Evolutionary conservation across 1,140 invertebrate species (phyloP), one percentile per base, ranked within the genome.

Genomic region (Trachymyrmex cornetzi): DNA sequence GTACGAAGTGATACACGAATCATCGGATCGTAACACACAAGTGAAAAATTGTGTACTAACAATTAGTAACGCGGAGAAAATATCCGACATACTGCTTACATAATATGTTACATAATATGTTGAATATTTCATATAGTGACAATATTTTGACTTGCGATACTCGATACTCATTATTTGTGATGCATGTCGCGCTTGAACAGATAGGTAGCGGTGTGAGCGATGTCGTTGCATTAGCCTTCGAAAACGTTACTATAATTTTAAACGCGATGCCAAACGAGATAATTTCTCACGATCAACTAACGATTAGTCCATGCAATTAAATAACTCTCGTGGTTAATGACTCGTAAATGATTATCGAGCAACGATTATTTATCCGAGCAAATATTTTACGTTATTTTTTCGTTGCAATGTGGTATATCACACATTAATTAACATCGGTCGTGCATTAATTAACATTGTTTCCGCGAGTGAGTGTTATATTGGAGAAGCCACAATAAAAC

Each of bases 161-260:
- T 19, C 61, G n/a, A 67, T 67, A 67, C 34, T 67, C 11, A 38
- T 67, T 67, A 5, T 67, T 66, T 44, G 22, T 66, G 30, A 38
- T 1, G n/a, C 38, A 27, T 24, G 1, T 44, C n/a, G 34, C 11
- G 64, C 34, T 67, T n/a, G 11, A 67, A 67, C 11, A 67, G 64
- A 1, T 19, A 38, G 30, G 3, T 38, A 66, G 14, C 3, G 11
- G 0, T 4, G 3, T 3, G 64, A 67, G n/a, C 1, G 1, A 11
- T 67, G 16, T 67, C n/a, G 11, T 44, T 19, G 19, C 30, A 34
- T 66, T 38, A 63, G 24, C 24, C 5, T n/a, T 22, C 30, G n/a
- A n/a, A 44, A 67, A 66, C 14, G 63, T 9, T 11, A 67, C 34
- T 34, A 44, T 44, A 38, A 4, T 44, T 67, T 19, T 34, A 22